Percentiles rank a stretch among this genome's conserved stretches.
Conservation (phyloP, 2,113 vertebrate species). For the Tiliqua scincoides region DNA sequence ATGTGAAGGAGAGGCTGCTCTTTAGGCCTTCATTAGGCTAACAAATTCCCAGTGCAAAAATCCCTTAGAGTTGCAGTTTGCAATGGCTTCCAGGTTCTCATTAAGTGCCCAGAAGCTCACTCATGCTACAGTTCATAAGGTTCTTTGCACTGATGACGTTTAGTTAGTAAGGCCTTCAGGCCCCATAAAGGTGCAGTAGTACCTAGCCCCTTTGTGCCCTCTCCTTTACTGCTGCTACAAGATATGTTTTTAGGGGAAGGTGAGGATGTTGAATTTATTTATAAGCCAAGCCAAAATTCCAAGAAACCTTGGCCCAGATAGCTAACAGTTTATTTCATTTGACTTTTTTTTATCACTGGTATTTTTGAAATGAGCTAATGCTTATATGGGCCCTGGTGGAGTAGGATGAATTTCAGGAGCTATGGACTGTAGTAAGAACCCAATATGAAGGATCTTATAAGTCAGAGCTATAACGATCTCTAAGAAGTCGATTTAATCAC, state of each 20-base stretch:
- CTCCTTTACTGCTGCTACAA: neutral
- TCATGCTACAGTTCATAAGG: neutral
- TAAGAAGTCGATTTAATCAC: slow-evolving; percentile 69
- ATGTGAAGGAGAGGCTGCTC: neutral
- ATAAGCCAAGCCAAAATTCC: neutral
- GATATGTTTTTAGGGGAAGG: neutral
- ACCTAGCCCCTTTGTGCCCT: neutral
- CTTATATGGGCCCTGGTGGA: slow-evolving; percentile 18
- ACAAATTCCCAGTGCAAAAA: neutral
- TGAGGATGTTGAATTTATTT: neutral
- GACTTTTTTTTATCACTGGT: slow-evolving; percentile 19
- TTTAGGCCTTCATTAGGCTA: neutral
- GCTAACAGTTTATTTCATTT: slow-evolving; percentile 19
- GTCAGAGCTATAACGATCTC: slow-evolving; percentile 57
- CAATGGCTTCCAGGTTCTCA: neutral
- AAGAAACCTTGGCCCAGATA: neutral
- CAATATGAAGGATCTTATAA: slow-evolving; percentile 45
- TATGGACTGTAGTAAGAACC: slow-evolving; percentile 40
- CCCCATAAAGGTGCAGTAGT: neutral
- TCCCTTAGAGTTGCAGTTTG: neutral
- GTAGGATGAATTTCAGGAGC: slow-evolving; percentile 39
- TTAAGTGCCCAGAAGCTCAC: neutral
- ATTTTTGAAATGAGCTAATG: slow-evolving; percentile 16
- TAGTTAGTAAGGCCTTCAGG: neutral
- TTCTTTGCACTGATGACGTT: neutral